Base-by-base conservation (phyloP, 2,113 vertebrate genomes). In the Nothobranchius furzeri region DNA sequence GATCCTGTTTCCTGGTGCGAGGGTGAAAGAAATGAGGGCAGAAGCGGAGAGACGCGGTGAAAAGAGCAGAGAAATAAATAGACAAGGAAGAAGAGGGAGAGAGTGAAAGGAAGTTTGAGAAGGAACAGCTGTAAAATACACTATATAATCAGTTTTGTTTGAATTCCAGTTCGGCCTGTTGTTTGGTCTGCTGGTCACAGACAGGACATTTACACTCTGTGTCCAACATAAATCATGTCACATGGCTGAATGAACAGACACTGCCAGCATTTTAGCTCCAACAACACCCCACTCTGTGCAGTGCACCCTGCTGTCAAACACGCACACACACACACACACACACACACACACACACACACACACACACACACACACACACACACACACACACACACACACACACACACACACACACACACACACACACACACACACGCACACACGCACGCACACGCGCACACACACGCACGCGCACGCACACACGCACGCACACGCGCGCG, bases 161-260 rank as follows among this genome's bases (percentile, higher is more conserved):
- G 64, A 76, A 75, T 76, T 74, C 68, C 55, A 65, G 35, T 66
- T 74, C 50, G 61, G 62, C 52, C 51, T 68, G 72, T 65, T 76
- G 68, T 73, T 75, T 83, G 81, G 88, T 88, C 85, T 76, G 80
- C 84, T 87, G 79, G 82, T 87, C 85, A 82, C 83, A 85, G 60
- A 77, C 85, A 84, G 87, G 85, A 83, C 84, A 85, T 90, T 92
- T 88, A 87, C 79, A 78, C 85, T 76, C 62, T 55, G 55, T 69
- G 75, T 87, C 81, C 7, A 72, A 89, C 89, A 90, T 92, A 91
- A 92, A 91, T 92, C 89, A 89, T 78, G 83, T 87, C 80, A 73
- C 83, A 89, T 73, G 85, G 82, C 72, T 78, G 81, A 85, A 77
- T 59, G 82, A 76, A 72, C 80, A 89, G 75, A 88, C 75, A 83